Evolutionary conservation across 2,113 vertebrate species (phyloP).

Genomic region (Psilopsiagon aymara): DNA sequence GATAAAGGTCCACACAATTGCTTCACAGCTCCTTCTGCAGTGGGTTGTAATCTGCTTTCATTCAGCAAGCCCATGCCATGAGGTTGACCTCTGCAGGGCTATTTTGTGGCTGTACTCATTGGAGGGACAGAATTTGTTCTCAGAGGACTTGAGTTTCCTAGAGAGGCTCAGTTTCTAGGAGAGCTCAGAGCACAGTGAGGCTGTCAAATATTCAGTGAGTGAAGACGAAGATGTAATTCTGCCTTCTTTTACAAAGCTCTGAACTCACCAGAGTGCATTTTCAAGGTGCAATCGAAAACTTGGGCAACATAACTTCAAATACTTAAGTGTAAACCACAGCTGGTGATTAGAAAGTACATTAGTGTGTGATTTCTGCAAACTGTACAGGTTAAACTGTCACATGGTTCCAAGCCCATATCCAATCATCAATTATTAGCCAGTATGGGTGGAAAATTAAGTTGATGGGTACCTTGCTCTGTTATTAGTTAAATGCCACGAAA

Average conservation of each 20-base stretch:
- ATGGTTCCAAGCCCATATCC: not conserved
- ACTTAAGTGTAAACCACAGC: not conserved
- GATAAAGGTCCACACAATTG: not conserved
- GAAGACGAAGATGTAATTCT: not conserved
- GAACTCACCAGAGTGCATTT: not conserved
- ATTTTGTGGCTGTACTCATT: not conserved
- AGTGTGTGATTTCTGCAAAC: not conserved
- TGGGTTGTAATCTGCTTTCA: not conserved
- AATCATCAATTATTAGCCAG: not conserved
- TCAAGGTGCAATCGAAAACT: not conserved
- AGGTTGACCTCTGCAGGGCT: not conserved
- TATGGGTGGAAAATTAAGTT: not conserved
- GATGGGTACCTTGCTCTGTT: not conserved
- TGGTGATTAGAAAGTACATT: not conserved
- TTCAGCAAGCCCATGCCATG: not conserved
- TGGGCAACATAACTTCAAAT: not conserved
- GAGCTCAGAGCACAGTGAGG: not conserved
- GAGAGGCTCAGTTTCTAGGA: not conserved
- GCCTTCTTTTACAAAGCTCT: not conserved
- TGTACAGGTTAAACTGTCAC: not conserved
- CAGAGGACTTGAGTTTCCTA: not conserved
- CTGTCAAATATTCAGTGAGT: not conserved
- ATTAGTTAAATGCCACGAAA: not conserved
- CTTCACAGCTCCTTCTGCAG: not conserved
- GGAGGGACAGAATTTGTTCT: not conserved